These are phyloP conservation scores for Caenorhabditis doughertyi DNA, from an alignment of 2,888 invertebrate species.

Conservation along the genomic window DNA sequence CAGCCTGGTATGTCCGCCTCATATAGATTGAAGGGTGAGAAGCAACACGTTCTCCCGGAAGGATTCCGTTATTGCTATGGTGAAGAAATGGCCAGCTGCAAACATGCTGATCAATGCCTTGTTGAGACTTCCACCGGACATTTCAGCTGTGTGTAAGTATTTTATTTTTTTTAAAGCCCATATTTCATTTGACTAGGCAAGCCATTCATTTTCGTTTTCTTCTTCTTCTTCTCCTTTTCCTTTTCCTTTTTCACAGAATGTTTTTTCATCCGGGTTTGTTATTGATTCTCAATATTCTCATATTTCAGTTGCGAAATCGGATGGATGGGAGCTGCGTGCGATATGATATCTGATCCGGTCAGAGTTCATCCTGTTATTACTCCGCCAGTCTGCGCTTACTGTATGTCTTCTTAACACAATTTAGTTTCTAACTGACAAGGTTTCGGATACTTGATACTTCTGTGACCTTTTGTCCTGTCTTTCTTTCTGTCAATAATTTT, in stretches of 20 bases:
- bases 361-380: conserved; percentile 57
- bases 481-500: conserved; percentile 7
- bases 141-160: conserved; percentile 65
- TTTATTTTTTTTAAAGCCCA: neutral
- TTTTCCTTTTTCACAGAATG: no score
- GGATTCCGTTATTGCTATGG: conserved; percentile 65
- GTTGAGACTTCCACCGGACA: conserved; percentile 50
- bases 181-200: conserved; percentile 5
- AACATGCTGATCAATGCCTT: conserved; percentile 60
- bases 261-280: no score
- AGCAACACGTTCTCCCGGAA: conserved; percentile 57
- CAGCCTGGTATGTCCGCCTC: conserved; percentile 68
- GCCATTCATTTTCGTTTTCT: conserved; percentile 19
- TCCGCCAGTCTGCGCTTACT: conserved; percentile 64
- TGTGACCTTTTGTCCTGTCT: conserved; percentile 42
- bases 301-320: conserved; percentile 65
- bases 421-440: conserved; percentile 33
- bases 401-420: conserved; percentile 64
- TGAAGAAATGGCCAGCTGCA: conserved; percentile 65
- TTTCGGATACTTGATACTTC: conserved; percentile 28
- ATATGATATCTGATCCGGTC: conserved; percentile 61
- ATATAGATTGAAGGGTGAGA: conserved; percentile 61
- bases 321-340: conserved; percentile 62
- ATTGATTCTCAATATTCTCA: conserved; percentile 13
- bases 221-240: neutral